A percentile compares a stretch with the other conserved stretches of the same genome.
These are phyloP conservation scores for Druceiella hillmani DNA, from an alignment of 2,888 invertebrate species.

Conservation along the genomic window DNA sequence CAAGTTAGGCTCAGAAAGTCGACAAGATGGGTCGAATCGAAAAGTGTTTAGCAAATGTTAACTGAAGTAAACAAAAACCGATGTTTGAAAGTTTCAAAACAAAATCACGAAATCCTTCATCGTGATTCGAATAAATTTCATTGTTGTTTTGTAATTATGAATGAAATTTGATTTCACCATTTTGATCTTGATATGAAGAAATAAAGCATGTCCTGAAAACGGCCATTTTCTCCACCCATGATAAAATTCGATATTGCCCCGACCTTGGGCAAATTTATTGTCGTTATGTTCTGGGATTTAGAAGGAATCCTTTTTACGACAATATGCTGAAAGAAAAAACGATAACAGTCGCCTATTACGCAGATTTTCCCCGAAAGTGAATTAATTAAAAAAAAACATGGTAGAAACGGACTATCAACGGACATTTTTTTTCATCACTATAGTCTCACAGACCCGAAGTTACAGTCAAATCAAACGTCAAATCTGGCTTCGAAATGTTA, in stretches of 20 bases:
- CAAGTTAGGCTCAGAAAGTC: no score
- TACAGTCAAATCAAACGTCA: no score
- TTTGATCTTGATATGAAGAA: not conserved
- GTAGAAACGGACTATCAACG: no score
- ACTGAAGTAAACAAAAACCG: not conserved
- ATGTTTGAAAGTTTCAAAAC: not conserved
- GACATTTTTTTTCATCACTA: no score
- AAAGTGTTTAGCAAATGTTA: not conserved
- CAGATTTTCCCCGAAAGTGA: no score
- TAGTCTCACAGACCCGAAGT: no score
- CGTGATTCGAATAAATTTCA: not conserved
- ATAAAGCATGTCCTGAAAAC: constrained; percentile 1
- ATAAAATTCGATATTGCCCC: not conserved
- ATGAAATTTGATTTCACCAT: not conserved
- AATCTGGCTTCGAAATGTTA: no score
- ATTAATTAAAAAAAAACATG: no score
- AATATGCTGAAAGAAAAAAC: not conserved
- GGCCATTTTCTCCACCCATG: not conserved
- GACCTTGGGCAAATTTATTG: not conserved
- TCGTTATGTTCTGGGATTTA: not conserved
- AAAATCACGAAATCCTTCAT: not conserved
- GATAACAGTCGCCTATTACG: not conserved
- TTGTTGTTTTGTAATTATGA: not conserved
- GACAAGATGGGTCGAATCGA: no score
- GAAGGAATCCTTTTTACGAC: not conserved